Conservation (phyloP, 2,797 vertebrate species). For the Chaunax sp. region DNA sequence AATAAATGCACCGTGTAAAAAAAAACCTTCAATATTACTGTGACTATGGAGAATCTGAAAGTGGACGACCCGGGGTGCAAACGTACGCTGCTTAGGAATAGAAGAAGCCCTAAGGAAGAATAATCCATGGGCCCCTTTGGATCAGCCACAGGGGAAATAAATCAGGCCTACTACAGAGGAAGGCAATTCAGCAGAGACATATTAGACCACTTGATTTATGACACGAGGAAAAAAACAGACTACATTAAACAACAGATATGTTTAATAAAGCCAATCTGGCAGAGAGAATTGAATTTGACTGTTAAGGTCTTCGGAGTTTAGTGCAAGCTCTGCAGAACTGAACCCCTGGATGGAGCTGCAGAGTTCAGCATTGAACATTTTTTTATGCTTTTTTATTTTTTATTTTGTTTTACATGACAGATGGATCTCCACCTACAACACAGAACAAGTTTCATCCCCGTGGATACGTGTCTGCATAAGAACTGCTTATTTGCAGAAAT, state of each 20-base stretch:
- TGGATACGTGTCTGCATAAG: conserved; percentile 14
- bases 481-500: conserved; percentile 30
- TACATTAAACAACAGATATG: conserved; percentile 21
- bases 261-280: conserved; percentile 24
- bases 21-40: conserved; percentile 6
- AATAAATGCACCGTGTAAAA: conserved; percentile 14
- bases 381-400: too few relatives aligned
- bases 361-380: background rate
- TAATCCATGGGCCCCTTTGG: conserved; percentile 33
- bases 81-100: conserved; percentile 14
- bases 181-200: conserved; percentile 39
- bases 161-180: conserved; percentile 30
- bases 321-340: conserved; percentile 16
- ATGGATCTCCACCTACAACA: conserved; percentile 38
- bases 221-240: conserved; percentile 31
- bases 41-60: background rate
- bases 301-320: conserved; percentile 24
- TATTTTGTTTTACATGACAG: conserved; percentile 24
- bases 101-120: conserved; percentile 20
- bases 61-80: conserved; percentile 8
- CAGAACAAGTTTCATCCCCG: conserved; percentile 17
- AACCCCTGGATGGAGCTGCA: background rate
- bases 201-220: conserved; percentile 52
- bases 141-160: conserved; percentile 41
- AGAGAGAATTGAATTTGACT: conserved; percentile 14